phyloP scores from a whole-genome alignment of 2,797 vertebrate genomes.

The Protosalanx chinensis region DNA sequence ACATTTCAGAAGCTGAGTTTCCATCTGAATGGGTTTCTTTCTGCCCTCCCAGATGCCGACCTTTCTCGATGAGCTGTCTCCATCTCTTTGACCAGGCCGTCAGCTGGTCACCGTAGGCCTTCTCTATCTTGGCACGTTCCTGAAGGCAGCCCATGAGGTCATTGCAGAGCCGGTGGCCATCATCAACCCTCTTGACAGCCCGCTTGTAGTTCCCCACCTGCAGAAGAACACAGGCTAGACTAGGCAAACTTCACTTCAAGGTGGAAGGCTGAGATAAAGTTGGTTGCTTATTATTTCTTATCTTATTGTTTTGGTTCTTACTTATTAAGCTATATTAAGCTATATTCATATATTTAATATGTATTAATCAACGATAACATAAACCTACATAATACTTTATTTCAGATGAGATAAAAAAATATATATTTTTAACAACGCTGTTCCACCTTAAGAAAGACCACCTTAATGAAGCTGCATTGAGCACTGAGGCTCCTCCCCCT shows the following conservation, averaged over 20 bases:
- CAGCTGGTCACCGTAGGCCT: conserved; percentile 91
- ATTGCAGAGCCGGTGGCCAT: conserved; percentile 94
- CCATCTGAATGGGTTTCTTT: background rate
- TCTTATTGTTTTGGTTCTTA: background rate
- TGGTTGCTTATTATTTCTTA: background rate
- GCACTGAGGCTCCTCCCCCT: conserved; percentile 53
- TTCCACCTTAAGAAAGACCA: conserved; percentile 50
- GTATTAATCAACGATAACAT: background rate
- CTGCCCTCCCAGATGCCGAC: conserved; percentile 55
- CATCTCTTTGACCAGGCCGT: conserved; percentile 95
- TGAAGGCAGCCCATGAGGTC: conserved; percentile 96
- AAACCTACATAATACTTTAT: background rate
- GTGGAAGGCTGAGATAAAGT: background rate
- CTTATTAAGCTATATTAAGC: background rate
- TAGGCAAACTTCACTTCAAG: background rate
- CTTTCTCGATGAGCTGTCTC: conserved; percentile 97
- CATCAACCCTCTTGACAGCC: conserved; percentile 91
- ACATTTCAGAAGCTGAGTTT: background rate
- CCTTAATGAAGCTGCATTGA: conserved; percentile 51
- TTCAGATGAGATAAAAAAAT: background rate
- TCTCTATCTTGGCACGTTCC: conserved; percentile 96
- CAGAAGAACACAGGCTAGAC: background rate
- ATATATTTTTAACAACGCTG: conserved; percentile 1
- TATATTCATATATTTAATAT: background rate
- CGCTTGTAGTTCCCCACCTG: conserved; percentile 98